Conservation (phyloP, 1,140 invertebrate genomes). For the Ptiloglossa arizonensis region DNA sequence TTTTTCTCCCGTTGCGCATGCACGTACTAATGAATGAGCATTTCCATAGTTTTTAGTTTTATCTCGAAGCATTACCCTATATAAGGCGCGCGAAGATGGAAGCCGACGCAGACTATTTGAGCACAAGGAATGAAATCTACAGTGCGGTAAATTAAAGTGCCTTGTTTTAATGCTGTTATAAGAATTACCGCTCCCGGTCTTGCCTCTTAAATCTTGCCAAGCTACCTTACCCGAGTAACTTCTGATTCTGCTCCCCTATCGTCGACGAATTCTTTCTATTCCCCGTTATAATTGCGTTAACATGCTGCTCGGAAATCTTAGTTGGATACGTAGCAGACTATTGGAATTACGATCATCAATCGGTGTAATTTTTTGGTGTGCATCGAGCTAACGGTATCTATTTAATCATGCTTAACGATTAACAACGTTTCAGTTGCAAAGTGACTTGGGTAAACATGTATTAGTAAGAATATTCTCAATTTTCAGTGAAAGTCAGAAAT, state of each 20-base stretch:
- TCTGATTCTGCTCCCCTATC: constrained; percentile 30
- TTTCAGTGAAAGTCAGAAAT: no score
- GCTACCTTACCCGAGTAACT: constrained; percentile 40
- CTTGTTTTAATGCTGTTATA: constrained; percentile 80
- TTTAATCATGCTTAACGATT: no score
- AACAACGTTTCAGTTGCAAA: no score
- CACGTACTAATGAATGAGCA: background rate
- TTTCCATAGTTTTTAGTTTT: background rate
- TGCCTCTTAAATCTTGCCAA: constrained; percentile 52
- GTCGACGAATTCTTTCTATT: constrained; percentile 37
- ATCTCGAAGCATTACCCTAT: background rate
- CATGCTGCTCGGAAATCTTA: background rate
- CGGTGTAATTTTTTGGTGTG: no score
- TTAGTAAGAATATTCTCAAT: no score
- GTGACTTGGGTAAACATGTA: no score
- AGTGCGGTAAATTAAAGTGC: constrained; percentile 81
- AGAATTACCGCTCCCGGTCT: constrained; percentile 74
- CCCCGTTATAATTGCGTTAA: constrained; percentile 45
- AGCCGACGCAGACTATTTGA: constrained; percentile 56
- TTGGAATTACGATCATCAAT: no score
- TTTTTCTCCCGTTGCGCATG: no score
- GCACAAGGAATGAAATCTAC: constrained; percentile 78
- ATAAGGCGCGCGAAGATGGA: constrained; percentile 31
- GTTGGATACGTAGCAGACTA: no score
- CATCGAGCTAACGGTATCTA: no score